Evolutionary conservation across 1,140 invertebrate species (phyloP).

Genomic region (Hyles vespertilio): DNA sequence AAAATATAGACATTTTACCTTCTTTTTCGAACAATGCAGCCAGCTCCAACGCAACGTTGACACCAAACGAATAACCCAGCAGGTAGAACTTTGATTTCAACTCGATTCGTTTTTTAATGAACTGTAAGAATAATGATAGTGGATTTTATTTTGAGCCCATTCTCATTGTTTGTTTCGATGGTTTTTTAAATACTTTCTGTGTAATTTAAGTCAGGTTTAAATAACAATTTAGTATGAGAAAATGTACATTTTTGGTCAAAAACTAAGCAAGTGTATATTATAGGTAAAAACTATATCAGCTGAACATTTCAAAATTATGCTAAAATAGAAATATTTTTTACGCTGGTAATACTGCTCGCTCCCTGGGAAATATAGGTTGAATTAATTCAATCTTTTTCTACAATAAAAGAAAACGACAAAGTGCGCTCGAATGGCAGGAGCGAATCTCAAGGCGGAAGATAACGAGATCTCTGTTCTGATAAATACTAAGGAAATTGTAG

Average conservation of each 20-base stretch:
- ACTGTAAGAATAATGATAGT: conserved; percentile 8
- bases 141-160: neutral
- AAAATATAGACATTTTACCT: conserved; percentile 7
- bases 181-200: too few relatives aligned
- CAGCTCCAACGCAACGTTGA: conserved; percentile 13
- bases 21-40: conserved; percentile 13
- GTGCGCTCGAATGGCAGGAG: neutral
- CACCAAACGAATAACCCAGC: conserved; percentile 15
- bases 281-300: too few relatives aligned
- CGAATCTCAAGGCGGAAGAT: neutral
- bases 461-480: neutral
- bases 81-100: conserved; percentile 17
- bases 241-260: too few relatives aligned
- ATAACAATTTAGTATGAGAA: too few relatives aligned
- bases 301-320: too few relatives aligned
- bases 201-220: too few relatives aligned
- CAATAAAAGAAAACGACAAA: conserved; percentile 5
- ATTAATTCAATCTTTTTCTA: conserved; percentile 3
- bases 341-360: neutral
- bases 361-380: conserved; percentile 2
- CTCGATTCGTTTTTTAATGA: conserved; percentile 18
- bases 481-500: conserved; percentile 4
- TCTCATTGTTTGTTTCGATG: neutral
- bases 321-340: neutral
- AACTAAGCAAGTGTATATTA: too few relatives aligned